Conservation (phyloP, 2,797 vertebrate genomes). For the Leucoraja ocellata region DNA sequence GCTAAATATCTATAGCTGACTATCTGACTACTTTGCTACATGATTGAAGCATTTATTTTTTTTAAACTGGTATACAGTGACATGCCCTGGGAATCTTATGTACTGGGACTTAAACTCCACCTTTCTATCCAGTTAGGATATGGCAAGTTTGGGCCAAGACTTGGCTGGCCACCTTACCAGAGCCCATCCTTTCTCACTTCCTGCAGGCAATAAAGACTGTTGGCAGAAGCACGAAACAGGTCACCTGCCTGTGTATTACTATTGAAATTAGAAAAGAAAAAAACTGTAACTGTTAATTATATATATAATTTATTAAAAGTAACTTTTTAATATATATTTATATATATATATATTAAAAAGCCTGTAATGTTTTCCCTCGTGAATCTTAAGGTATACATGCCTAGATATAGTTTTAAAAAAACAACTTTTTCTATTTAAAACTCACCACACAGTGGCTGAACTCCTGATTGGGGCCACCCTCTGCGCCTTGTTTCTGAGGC, state of each 20-base stretch:
- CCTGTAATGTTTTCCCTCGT: neutral
- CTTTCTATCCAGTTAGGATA: neutral
- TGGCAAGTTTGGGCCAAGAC: neutral
- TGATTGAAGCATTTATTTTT: neutral
- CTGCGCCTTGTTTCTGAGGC: slow-evolving; percentile 36
- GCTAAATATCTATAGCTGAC: neutral
- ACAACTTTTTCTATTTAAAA: neutral
- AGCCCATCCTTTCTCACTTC: neutral
- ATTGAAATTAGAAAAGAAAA: neutral
- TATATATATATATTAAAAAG: neutral
- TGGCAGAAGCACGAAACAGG: neutral
- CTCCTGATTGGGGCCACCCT: slow-evolving; percentile 34
- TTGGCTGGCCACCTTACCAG: neutral
- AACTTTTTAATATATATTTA: neutral
- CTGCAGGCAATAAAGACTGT: neutral
- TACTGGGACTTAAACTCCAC: neutral
- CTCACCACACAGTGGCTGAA: slow-evolving; percentile 36
- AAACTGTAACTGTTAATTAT: neutral
- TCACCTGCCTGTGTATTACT: neutral
- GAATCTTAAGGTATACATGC: slow-evolving; percentile 24
- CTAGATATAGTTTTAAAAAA: neutral
- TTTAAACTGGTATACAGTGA: neutral
- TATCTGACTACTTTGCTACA: neutral
- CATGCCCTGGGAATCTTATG: neutral
- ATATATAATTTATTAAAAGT: too few species aligned